A percentile compares a stretch with the other conserved stretches of the same genome.
These are phyloP conservation scores for Typhlomys cinereus DNA, from an alignment of 2,113 vertebrate genomes.

Conservation along the genomic window DNA sequence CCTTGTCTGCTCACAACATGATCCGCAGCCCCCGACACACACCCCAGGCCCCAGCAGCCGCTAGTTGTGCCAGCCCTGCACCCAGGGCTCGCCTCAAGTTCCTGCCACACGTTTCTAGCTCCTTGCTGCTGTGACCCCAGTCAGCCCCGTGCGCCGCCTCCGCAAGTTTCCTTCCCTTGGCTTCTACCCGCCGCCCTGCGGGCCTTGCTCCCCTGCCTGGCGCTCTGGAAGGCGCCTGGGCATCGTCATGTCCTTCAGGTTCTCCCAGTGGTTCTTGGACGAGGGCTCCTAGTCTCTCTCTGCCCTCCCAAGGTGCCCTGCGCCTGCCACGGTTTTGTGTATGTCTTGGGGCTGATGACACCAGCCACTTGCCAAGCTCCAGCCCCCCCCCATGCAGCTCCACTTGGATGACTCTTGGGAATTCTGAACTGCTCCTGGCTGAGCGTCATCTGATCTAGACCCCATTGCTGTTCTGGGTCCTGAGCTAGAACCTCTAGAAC, in stretches of 20 bases:
- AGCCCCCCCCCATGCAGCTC: neutral
- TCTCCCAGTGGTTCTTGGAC: neutral
- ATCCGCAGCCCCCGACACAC: accelerated
- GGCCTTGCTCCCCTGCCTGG: too few relatives aligned
- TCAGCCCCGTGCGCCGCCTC: neutral
- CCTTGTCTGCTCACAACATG: neutral
- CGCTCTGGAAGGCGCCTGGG: neutral
- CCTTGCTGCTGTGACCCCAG: neutral
- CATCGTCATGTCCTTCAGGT: neutral
- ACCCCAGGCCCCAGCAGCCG: too few relatives aligned
- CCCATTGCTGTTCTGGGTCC: neutral
- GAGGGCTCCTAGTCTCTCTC: neutral
- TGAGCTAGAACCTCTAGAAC: neutral
- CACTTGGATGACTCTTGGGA: too few relatives aligned
- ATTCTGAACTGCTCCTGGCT: neutral
- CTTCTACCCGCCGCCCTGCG: too few relatives aligned
- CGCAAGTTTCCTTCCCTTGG: neutral
- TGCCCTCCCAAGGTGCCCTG: neutral
- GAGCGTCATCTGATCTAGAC: neutral
- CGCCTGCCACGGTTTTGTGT: neutral
- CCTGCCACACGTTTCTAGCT: neutral
- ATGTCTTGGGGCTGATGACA: neutral
- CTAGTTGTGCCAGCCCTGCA: neutral
- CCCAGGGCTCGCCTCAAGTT: neutral
- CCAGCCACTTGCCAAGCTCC: neutral